phyloP scores from a whole-genome alignment of 1,140 invertebrate species.

The Ridgeia piscesae region DNA sequence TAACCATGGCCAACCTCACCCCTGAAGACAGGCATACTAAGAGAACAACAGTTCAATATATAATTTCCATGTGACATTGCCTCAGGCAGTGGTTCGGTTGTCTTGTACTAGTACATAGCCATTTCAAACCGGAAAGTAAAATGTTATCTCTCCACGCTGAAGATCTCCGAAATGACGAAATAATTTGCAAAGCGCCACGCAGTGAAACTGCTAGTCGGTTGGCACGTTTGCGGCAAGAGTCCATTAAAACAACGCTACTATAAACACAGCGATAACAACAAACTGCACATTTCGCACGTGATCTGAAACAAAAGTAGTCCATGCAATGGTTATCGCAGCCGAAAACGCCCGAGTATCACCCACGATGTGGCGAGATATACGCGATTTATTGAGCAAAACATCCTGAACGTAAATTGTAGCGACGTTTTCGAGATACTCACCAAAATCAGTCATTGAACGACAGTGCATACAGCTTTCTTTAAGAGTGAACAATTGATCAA shows the following conservation, averaged over 20 bases:
- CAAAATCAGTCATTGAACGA: not conserved
- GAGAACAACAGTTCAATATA: too few species aligned
- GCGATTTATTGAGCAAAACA: not conserved
- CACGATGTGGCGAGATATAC: not conserved
- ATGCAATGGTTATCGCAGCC: not conserved
- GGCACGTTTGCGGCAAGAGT: not conserved
- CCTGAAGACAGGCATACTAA: too few species aligned
- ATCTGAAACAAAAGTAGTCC: not conserved
- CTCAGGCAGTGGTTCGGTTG: too few species aligned
- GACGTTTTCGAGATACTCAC: not conserved
- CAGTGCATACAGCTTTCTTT: not conserved
- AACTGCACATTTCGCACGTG: not conserved
- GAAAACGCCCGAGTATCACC: not conserved
- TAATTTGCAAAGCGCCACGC: too few species aligned
- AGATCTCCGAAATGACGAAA: too few species aligned
- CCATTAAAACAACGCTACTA: not conserved
- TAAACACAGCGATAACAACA: not conserved
- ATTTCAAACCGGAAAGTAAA: too few species aligned
- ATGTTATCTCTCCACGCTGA: too few species aligned
- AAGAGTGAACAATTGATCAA: not conserved
- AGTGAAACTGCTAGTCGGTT: too few species aligned
- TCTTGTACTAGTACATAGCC: too few species aligned
- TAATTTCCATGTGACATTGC: too few species aligned
- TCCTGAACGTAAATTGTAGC: not conserved
- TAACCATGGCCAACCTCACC: too few species aligned